phyloP scores from a whole-genome alignment of 1,140 invertebrate species.

The Leptonema lineaticorne region DNA sequence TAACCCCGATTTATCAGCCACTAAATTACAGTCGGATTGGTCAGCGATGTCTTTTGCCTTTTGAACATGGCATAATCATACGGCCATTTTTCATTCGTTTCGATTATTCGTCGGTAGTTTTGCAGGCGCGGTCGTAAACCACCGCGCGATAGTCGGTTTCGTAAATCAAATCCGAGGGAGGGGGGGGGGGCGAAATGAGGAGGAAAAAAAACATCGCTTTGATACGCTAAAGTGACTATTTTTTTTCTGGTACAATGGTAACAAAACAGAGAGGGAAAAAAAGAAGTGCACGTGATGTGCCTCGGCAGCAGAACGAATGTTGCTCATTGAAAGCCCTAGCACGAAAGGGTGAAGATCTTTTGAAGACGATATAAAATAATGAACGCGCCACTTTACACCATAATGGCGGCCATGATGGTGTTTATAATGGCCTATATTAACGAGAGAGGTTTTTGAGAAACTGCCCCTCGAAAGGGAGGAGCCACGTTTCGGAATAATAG shows the following conservation, averaged over 20 bases:
- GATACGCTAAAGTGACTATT: too few relatives aligned
- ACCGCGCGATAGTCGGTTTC: too few relatives aligned
- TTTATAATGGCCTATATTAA: conserved; percentile 30
- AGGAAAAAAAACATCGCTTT: too few relatives aligned
- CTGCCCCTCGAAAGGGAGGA: conserved; percentile 11
- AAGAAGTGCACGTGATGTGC: conserved; percentile 4
- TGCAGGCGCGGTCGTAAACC: too few relatives aligned
- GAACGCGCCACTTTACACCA: conserved; percentile 32
- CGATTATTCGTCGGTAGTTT: background rate
- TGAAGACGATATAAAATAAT: conserved; percentile 30
- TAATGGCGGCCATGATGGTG: conserved; percentile 22
- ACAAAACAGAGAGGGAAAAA: background rate
- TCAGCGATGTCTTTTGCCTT: background rate
- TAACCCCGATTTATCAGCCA: conserved; percentile 41
- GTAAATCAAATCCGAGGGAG: too few relatives aligned
- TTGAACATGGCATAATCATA: background rate
- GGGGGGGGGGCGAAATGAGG: too few relatives aligned
- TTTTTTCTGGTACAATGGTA: too few relatives aligned
- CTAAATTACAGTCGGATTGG: conserved; percentile 33
- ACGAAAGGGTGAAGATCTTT: conserved; percentile 30
- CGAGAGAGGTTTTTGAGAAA: conserved; percentile 23
- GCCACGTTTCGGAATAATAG: conserved; percentile 12
- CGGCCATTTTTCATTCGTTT: background rate
- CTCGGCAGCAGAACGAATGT: conserved; percentile 22
- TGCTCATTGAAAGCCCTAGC: conserved; percentile 29